phyloP scores from a whole-genome alignment of 2,888 invertebrate species.

The Rhopalosiphum nymphaeae region DNA sequence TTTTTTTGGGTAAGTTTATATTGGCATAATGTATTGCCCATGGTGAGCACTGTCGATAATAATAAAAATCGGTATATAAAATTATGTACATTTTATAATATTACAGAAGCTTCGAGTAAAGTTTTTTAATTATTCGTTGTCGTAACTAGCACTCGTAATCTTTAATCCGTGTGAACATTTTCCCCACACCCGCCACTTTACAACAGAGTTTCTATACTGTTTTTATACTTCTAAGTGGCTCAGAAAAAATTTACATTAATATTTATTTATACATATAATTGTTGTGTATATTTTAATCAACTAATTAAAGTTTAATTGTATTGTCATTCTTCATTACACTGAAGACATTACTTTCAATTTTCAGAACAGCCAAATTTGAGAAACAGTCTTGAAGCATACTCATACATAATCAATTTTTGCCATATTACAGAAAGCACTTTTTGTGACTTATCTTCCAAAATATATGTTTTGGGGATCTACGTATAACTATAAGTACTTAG shows the following conservation, averaged over 20 bases:
- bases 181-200: background rate
- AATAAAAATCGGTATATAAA: background rate
- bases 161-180: background rate
- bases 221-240: background rate
- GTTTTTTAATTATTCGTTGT: background rate
- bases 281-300: background rate
- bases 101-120: background rate
- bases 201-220: background rate
- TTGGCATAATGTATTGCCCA: background rate
- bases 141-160: background rate
- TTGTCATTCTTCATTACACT: background rate
- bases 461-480: background rate
- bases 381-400: background rate
- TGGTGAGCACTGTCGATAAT: background rate
- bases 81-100: background rate
- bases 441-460: background rate
- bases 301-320: background rate
- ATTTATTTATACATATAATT: background rate
- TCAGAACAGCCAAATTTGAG: background rate
- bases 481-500: no score
- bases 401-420: background rate
- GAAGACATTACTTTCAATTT: background rate
- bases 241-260: background rate
- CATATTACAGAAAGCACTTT: background rate
- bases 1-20: background rate